Base-by-base conservation (phyloP, 2,113 vertebrate genomes). In the Macquaria ambigua region DNA sequence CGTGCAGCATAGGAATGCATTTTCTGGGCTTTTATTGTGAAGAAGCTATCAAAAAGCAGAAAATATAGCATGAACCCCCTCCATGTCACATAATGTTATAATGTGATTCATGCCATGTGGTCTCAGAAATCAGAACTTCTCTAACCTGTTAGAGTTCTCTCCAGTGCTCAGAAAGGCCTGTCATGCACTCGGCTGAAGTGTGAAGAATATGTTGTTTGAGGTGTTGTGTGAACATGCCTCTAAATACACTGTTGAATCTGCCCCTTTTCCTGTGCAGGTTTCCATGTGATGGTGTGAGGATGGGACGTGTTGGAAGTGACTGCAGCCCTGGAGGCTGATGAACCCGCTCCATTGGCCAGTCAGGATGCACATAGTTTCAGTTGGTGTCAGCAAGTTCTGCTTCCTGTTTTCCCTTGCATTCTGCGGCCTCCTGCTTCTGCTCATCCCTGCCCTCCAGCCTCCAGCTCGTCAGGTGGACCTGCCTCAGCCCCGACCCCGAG, bases 351-450 rank as follows among this genome's bases (percentile, higher is more conserved):
- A 53, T 68, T 8, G 56, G 92, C 93, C 79, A 48, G 79, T 90
- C 93, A 97, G 93, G 90, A 98, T 98, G 97, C 95, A 92, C 91
- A 87, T 95, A 63, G 94, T 95, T 15, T 94, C 95, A 48, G 76
- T 96, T 59, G 94, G 95, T 62, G 91, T 96, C 84, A 97, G 96
- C 90, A 97, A 96, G 88, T 94, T 93, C 90, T 97, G 97, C 95
- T 96, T 98, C 92, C 93, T 97, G 90, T 94, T 97, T 71, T 96
- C 96, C 21, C 89, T 97, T 6, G 95, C 90, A 1, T 87, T 97
- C 78, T 97, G 96, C 41, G 96, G 96, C 31, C 86, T 97, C 46
- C 93, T 98, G 43, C 93, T 98, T 31, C 93, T 98, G 58, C 93
- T 97, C 34, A 94, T 96, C 71, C 96, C 95, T 0, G 84, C 93